Evolutionary conservation across 1,140 invertebrate species (phyloP).

Genomic region (Aphis craccivora): DNA sequence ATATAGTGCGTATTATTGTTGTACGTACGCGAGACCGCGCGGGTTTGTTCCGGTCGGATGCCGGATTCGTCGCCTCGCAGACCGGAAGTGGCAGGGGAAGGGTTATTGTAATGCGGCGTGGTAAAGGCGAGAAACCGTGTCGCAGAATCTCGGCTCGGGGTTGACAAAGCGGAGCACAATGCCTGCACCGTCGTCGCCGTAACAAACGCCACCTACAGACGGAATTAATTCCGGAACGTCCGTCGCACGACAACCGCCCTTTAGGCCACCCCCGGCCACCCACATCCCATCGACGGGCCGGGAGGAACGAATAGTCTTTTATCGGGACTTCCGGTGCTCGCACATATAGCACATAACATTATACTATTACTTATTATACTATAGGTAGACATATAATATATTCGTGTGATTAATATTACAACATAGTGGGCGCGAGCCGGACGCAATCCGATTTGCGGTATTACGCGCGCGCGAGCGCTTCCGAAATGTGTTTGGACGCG

Average conservation of each 20-base stretch:
- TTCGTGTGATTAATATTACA: background rate
- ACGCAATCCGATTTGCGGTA: background rate
- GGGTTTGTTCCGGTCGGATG: conserved; percentile 48
- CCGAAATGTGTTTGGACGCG: background rate
- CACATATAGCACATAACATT: background rate
- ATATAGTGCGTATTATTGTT: background rate
- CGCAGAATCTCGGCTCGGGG: background rate
- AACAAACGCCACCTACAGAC: conserved; percentile 43
- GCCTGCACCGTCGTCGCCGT: background rate
- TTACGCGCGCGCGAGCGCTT: background rate
- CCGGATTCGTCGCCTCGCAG: background rate
- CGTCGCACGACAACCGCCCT: background rate
- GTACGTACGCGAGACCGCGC: background rate
- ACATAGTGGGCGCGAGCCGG: background rate
- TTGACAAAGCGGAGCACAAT: background rate
- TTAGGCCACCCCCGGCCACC: too few relatives aligned
- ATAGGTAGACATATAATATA: background rate
- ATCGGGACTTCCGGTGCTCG: background rate
- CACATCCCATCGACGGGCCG: too few relatives aligned
- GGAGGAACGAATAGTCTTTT: background rate
- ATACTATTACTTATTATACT: background rate
- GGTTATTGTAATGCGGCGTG: background rate
- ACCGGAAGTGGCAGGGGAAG: background rate
- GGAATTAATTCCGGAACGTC: conserved; percentile 27
- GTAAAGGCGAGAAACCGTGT: background rate